Evolutionary conservation across 2,888 invertebrate species (phyloP).

Genomic region (Acanthosepion lycidas): DNA sequence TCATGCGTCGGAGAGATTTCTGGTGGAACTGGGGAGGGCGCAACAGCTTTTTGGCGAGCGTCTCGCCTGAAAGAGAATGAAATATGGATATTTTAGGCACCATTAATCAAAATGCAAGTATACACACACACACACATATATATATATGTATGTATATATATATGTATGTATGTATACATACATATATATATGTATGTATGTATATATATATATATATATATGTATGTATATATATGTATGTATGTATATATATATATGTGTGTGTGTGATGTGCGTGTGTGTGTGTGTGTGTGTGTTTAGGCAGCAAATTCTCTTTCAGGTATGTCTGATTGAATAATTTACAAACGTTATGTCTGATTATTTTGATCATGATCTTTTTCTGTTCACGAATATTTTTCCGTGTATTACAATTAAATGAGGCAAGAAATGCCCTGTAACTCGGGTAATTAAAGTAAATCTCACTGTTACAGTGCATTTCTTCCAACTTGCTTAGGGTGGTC

Average conservation of each 20-base stretch:
- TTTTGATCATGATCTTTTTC: too few species aligned
- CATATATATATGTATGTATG: background rate
- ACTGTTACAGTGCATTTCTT: too few species aligned
- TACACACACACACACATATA: background rate
- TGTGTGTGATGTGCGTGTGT: background rate
- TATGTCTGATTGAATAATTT: too few species aligned
- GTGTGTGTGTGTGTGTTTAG: too few species aligned
- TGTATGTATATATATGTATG: background rate
- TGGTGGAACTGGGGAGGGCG: slow-evolving; percentile 23
- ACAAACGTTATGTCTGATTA: too few species aligned
- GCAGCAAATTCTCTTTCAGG: too few species aligned
- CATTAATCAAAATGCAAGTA: background rate
- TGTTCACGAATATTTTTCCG: too few species aligned
- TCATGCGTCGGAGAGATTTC: background rate
- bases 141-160: background rate
- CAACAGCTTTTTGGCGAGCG: background rate
- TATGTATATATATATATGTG: background rate
- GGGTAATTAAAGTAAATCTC: too few species aligned
- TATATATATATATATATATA: background rate
- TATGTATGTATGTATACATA: slow-evolving; percentile 38
- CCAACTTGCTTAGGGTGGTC: too few species aligned
- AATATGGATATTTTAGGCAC: background rate
- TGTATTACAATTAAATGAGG: too few species aligned
- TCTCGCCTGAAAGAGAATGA: background rate
- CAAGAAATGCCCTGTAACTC: too few species aligned